Base-by-base conservation (phyloP, 2,797 vertebrate species). In the Falco peregrinus region DNA sequence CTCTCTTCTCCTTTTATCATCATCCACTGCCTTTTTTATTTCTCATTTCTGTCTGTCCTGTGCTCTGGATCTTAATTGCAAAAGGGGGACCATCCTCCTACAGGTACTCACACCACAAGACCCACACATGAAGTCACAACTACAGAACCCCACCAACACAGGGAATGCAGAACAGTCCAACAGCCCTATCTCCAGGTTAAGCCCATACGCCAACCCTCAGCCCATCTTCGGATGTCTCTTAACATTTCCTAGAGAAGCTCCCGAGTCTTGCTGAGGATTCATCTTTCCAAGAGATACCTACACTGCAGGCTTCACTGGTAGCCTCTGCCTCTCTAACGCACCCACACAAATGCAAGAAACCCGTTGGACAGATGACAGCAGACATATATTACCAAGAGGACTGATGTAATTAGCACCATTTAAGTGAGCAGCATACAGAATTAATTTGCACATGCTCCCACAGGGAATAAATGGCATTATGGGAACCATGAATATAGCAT, bases 361-460 rank as follows among this genome's bases (percentile, higher is more conserved):
- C 68, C 3, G 0, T 18, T 50, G 74, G 53, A 33, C 0, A 2
- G 80, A 75, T 96, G 84, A 77, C 77, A 95, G 81, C 75, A 87
- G 80, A 89, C 39, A 1, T 54, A 76, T 67, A 87, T 85, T 96
- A 87, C 85, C 78, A 87, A 65, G 61, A 92, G 92, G 53, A 89
- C 68, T 29, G 50, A 59, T 89, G 90, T 54, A 97, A 94, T 95
- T 97, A 96, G 95, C 90, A 87, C 61, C 65, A 6, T 94, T 94
- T 83, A 97, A 97, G 87, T 73, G 94, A 95, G 94, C 80, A 95
- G 90, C 84, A 80, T 92, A 89, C 94, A 93, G 90, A 93, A 93
- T 96, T 96, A 96, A 97, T 97, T 97, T 95, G 90, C 95, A 96
- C 92, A 35, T 83, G 90, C 47, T 92, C 86, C 88, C 93, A 93